These are phyloP conservation scores for Platyrinchus mystaceus DNA, from an alignment of 2,797 vertebrate genomes.

Conservation along the genomic window DNA sequence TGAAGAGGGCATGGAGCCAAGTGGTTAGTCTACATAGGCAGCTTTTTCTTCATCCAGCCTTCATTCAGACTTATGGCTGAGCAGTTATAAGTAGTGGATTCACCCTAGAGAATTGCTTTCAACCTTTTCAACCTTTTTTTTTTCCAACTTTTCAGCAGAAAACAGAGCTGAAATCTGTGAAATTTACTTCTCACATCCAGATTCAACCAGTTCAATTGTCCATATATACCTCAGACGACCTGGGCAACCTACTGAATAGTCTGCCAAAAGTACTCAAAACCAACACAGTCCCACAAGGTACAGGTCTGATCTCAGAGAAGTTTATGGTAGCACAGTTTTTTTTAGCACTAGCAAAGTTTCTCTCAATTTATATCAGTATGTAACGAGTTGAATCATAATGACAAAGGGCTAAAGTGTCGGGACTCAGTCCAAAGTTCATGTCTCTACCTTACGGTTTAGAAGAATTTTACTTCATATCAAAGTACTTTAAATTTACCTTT, in stretches of 20 bases:
- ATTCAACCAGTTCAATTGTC: slow-evolving; percentile 10
- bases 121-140: no score
- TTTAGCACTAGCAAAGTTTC: not conserved
- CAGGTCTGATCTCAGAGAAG: not conserved
- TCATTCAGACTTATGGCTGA: slow-evolving; percentile 53
- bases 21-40: slow-evolving; percentile 41
- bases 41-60: slow-evolving; percentile 60
- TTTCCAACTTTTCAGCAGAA: no score
- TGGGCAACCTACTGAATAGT: not conserved
- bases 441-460: not conserved
- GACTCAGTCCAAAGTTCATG: not conserved
- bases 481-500: not conserved
- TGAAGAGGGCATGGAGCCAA: slow-evolving; percentile 41
- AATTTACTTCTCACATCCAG: not conserved
- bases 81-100: slow-evolving; percentile 32
- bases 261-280: not conserved
- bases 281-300: rapidly evolving
- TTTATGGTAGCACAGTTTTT: not conserved
- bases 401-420: not conserved
- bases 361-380: not conserved
- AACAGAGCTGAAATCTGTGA: slow-evolving; percentile 49
- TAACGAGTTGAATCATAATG: not conserved
- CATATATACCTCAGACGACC: not conserved
- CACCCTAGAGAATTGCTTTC: slow-evolving; percentile 34
- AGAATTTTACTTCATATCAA: not conserved